phyloP scores from a whole-genome alignment of 2,888 invertebrate species.

The Drosophila fungiperda region DNA sequence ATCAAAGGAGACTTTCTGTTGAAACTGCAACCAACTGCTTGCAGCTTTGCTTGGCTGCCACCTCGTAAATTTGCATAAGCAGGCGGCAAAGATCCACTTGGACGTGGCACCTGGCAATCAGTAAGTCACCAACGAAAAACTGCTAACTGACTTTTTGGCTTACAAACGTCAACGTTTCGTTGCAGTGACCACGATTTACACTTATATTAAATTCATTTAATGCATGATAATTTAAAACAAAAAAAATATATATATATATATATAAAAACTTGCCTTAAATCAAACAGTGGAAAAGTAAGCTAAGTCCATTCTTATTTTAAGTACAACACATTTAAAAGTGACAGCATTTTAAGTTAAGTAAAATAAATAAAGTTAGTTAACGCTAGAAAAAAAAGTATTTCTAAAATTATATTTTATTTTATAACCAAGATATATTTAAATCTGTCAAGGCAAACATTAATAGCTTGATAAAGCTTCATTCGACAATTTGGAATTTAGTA shows the following conservation, averaged over 20 bases:
- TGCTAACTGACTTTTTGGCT: constrained; percentile 37
- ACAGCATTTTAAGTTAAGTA: neutral
- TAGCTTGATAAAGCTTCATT: neutral
- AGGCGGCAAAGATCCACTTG: constrained; percentile 49
- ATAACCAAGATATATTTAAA: neutral
- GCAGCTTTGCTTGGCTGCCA: neutral
- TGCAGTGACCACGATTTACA: neutral
- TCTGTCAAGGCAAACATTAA: neutral
- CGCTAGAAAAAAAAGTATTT: neutral
- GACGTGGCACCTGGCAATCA: constrained; percentile 34
- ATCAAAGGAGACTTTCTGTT: constrained; percentile 42
- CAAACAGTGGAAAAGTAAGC: neutral
- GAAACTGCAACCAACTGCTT: constrained; percentile 33
- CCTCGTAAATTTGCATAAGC: constrained; percentile 62
- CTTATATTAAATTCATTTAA: neutral
- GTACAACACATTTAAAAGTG: too few species aligned
- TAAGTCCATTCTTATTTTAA: neutral
- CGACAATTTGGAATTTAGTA: neutral
- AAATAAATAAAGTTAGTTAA: neutral
- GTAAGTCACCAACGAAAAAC: constrained; percentile 30
- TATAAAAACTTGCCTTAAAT: neutral
- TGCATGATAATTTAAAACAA: neutral
- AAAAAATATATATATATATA: neutral
- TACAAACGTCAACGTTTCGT: constrained; percentile 11
- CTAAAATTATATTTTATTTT: too few species aligned